phyloP scores from a whole-genome alignment of 1,140 invertebrate species.

The Papilio dardanus region DNA sequence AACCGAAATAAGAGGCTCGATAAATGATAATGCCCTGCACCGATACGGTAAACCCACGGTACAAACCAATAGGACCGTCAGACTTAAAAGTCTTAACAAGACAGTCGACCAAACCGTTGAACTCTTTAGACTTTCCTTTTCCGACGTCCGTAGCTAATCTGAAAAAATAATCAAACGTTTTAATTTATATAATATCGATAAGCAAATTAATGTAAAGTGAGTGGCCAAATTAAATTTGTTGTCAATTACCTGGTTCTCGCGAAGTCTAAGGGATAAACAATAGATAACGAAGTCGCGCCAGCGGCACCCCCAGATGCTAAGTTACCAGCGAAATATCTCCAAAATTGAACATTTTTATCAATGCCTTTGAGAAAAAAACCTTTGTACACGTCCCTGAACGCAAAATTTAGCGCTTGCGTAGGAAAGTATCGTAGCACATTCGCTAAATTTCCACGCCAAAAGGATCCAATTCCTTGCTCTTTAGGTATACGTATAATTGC shows the following conservation, averaged over 20 bases:
- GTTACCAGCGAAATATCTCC: conserved; percentile 92
- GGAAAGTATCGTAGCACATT: conserved; percentile 97
- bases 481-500: conserved; percentile 93
- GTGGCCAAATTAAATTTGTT: too few species aligned
- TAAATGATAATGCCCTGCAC: conserved; percentile 95
- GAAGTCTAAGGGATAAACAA: conserved; percentile 98
- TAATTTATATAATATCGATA: conserved; percentile 5
- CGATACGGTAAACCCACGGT: conserved; percentile 95
- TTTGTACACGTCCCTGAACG: conserved; percentile 97
- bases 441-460: conserved; percentile 97
- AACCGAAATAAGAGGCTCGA: conserved; percentile 95
- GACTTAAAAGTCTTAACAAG: conserved; percentile 91
- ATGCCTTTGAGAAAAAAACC: conserved; percentile 91
- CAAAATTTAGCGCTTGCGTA: conserved; percentile 97
- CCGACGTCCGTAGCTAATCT: conserved; percentile 93
- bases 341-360: conserved; percentile 95
- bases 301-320: conserved; percentile 96
- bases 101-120: conserved; percentile 92
- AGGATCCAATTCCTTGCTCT: conserved; percentile 92
- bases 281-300: conserved; percentile 96
- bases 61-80: conserved; percentile 92
- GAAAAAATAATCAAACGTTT: conserved; percentile 39
- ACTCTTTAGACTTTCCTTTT: conserved; percentile 90
- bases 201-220: too few species aligned
- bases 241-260: conserved; percentile 91